Evolutionary conservation across 2,888 invertebrate species (phyloP).

Genomic region (Sesamia inferens): DNA sequence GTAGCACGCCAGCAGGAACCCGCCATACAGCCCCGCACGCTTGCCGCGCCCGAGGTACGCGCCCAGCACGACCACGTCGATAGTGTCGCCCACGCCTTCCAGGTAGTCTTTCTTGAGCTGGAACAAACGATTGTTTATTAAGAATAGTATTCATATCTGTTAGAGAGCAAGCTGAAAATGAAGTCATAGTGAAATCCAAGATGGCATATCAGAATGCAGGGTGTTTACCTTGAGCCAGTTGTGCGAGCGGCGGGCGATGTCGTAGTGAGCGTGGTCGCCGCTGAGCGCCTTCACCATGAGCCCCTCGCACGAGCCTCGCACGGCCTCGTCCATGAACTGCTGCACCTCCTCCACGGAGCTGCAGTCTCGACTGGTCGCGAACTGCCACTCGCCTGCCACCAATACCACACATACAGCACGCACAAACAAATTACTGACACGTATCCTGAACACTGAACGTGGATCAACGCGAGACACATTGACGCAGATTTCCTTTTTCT

Average conservation of each 20-base stretch:
- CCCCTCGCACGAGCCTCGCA: constrained; percentile 98
- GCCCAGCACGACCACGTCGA: constrained; percentile 98
- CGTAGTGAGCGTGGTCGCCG: constrained; percentile 96
- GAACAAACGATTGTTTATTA: background rate
- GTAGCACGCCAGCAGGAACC: constrained; percentile 98
- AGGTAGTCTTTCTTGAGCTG: constrained; percentile 98
- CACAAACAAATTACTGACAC: no score
- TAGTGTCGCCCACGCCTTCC: constrained; percentile 98
- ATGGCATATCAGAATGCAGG: background rate
- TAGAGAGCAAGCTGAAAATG: background rate
- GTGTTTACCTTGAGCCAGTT: constrained; percentile 96
- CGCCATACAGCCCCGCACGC: constrained; percentile 97
- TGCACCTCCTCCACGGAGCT: constrained; percentile 97
- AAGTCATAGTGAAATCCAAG: background rate
- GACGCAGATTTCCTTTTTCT: no score
- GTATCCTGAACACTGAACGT: no score
- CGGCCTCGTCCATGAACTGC: constrained; percentile 97
- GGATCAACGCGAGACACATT: no score
- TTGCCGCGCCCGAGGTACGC: constrained; percentile 98
- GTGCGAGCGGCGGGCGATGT: constrained; percentile 98
- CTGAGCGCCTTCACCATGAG: constrained; percentile 99
- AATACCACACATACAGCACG: background rate
- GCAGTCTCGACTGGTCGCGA: constrained; percentile 96
- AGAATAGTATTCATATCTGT: background rate
- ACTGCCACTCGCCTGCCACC: constrained; percentile 93